Base-by-base conservation (phyloP, 1,140 invertebrate species). In the Meloidogyne exigua region DNA sequence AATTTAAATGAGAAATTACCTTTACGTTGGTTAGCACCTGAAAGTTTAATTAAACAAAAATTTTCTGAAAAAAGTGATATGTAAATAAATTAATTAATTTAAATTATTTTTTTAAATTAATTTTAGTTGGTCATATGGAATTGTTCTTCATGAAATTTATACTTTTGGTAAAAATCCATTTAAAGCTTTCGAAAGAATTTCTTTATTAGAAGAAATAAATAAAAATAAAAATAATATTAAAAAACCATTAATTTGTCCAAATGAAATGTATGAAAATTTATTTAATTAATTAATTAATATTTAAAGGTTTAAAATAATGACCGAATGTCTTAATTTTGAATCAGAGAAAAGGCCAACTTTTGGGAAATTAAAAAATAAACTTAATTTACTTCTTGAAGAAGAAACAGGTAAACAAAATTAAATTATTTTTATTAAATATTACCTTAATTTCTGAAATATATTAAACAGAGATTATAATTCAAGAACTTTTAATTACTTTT, bases 61-160 rank as follows among this genome's bases (percentile, higher is more conserved):
- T 57, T 57, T 57, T 57, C 49, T n/a, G 49, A 57, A n/a, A 57
- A 57, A n/a, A 57, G 49, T 57, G 49, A 57, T 57, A n/a, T 57
- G 49, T 57, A 57, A 7, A 12, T 57, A 39, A 39, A 39, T 39
- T 9, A 57, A 57, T 15, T 44, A 15, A 32, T 32, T 44, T n/a
- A 57, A 15, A n/a, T 57, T n/a, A n/a, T n/a, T 57, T n/a, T n/a
- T 15, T 0, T 15, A n/a, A 57, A n/a, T 57, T 5, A n/a, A n/a
- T 5, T n/a, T n/a, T 57, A 57, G 49, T n/a, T 57, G 49, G 49
- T 57, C 49, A n/a, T 57, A 57, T 57, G 49, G 49, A n/a, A 57
- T 57, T 57, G 18, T 57, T 57, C 49, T 57, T 57, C 49, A 57
- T 57, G 49, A 57, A 57, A 57, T 57, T n/a, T 57, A 57, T n/a